Evolutionary conservation across 2,888 invertebrate species (phyloP).

Genomic region (Drosophila picticornis): DNA sequence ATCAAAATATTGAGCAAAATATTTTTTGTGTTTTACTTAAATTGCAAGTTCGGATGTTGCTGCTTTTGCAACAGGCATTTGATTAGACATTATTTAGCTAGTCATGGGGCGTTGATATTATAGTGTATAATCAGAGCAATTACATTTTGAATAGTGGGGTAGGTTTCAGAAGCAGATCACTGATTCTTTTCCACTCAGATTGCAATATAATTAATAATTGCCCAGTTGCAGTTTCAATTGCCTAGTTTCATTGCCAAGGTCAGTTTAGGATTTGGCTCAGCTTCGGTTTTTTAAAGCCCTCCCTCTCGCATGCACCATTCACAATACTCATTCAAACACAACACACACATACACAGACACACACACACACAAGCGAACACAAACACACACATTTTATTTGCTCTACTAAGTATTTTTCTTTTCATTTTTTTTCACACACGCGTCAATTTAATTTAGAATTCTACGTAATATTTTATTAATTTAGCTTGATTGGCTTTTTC

Average conservation of each 20-base stretch:
- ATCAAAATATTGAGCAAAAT: too few species aligned
- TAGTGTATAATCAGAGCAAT: neutral
- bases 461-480: constrained; percentile 80
- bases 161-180: neutral
- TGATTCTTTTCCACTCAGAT: neutral
- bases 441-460: constrained; percentile 79
- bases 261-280: neutral
- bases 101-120: neutral
- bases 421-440: constrained; percentile 66
- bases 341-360: constrained; percentile 1
- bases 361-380: constrained; percentile 2
- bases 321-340: constrained; percentile 1
- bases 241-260: neutral
- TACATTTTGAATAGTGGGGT: neutral
- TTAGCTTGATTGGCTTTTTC: constrained; percentile 80
- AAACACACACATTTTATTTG: constrained; percentile 16
- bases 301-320: neutral
- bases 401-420: constrained; percentile 17
- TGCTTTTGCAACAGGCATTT: neutral
- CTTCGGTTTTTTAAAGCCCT: neutral
- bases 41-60: too few species aligned
- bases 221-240: neutral
- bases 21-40: too few species aligned
- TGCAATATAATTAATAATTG: neutral
- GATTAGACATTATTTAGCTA: neutral